phyloP scores from a whole-genome alignment of 2,888 invertebrate genomes.

The Sepioteuthis lessoniana region DNA sequence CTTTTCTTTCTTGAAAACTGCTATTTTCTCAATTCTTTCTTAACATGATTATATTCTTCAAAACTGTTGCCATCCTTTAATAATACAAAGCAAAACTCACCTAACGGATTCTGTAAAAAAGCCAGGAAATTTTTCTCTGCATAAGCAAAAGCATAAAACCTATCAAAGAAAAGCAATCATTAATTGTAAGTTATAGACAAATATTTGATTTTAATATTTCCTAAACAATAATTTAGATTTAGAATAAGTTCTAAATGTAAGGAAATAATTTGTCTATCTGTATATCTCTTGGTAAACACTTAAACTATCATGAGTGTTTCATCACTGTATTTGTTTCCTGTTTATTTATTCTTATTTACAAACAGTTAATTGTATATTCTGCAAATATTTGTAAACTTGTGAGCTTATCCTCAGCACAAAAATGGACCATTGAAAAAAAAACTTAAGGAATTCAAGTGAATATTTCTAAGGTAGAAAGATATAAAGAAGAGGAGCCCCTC shows the following conservation, averaged over 20 bases:
- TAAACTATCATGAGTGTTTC: too few relatives aligned
- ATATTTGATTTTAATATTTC: not conserved
- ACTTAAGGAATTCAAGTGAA: too few relatives aligned
- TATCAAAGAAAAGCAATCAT: not conserved
- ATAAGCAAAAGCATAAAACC: not conserved
- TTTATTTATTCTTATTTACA: too few relatives aligned
- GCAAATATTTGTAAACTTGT: too few relatives aligned
- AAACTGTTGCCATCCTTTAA: not conserved
- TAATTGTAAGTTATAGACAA: not conserved
- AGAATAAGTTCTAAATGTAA: not conserved
- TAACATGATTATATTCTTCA: not conserved
- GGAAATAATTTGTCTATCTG: too few relatives aligned
- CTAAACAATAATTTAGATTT: not conserved
- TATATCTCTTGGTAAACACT: too few relatives aligned
- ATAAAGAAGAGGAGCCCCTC: too few relatives aligned
- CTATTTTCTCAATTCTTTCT: not conserved
- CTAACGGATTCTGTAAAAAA: not conserved
- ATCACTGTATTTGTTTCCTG: too few relatives aligned
- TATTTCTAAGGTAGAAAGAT: too few relatives aligned
- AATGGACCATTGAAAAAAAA: too few relatives aligned
- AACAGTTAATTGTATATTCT: too few relatives aligned
- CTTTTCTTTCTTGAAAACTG: constrained; percentile 1
- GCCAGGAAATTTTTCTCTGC: not conserved
- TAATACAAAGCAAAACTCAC: not conserved
- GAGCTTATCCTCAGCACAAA: too few relatives aligned